Evolutionary conservation across 2,888 invertebrate species (phyloP).

Genomic region (Drosophila tanythrix): DNA sequence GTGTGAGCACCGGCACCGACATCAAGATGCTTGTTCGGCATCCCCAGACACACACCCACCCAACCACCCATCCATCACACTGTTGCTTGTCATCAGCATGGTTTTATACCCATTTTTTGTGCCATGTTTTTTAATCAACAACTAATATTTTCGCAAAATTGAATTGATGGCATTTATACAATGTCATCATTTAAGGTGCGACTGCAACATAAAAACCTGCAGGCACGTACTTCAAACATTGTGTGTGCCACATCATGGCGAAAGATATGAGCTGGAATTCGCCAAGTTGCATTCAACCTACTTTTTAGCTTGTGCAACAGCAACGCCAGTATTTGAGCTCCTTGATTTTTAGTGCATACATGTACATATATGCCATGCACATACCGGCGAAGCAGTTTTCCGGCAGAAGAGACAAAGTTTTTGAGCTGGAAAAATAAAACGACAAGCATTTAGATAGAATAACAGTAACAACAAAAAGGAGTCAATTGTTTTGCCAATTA

Average conservation of each 20-base stretch:
- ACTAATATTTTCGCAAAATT: background rate
- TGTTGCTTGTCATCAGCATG: conserved; percentile 36
- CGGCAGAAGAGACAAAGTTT: background rate
- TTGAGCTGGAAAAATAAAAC: background rate
- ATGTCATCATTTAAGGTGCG: background rate
- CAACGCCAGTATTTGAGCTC: background rate
- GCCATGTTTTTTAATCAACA: background rate
- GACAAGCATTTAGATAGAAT: background rate
- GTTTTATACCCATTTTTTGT: background rate
- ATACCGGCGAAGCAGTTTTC: no score
- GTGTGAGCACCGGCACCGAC: conserved; percentile 29
- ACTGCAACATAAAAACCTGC: background rate
- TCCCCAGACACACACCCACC: conserved; percentile 18
- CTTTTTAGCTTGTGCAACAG: background rate
- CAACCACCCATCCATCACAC: background rate
- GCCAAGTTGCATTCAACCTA: background rate
- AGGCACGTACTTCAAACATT: background rate
- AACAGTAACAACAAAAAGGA: background rate
- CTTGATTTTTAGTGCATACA: background rate
- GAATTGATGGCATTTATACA: background rate
- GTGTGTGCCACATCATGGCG: background rate
- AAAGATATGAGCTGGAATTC: background rate
- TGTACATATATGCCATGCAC: background rate
- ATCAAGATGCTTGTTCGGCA: conserved; percentile 62
- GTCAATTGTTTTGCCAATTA: background rate